Evolutionary conservation across 2,888 invertebrate species (phyloP), one percentile per base, ranked within the genome.

Genomic region (Pheosia gnoma): DNA sequence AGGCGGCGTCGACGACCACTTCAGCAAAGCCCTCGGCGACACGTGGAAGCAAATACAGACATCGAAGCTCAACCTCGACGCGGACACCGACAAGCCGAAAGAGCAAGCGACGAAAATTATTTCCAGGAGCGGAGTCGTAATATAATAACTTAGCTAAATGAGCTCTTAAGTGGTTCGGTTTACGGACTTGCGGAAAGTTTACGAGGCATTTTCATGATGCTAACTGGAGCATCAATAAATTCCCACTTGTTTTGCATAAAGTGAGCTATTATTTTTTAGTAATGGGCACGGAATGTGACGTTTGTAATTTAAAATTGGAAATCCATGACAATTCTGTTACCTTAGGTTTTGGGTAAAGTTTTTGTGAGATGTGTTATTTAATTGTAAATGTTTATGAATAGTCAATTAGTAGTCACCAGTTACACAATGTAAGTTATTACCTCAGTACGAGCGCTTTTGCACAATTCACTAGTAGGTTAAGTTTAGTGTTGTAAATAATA

Each of bases 21-120:
- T 98, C 92, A 98, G 97, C 75, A 98, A 98, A 94, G 98, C 98
- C 0, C 91, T 98, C 57, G 96, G 96, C 25, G 97, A 97, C 72
- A 97, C 97, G 10, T 98, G 98, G 98, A 94, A 95, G 76, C 95
- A 96, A 84, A 91, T 96, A 69, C 96, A 96, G 75, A 94, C 95
- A 63, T 94, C 95, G 58, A 95, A 94, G 78, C 82, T 87, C 39
- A 79, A 82, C 61, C 65, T 84, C 61, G 79, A 85, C 54, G 74
- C 84, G 39, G 87, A 88, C 49, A 79, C 71, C 49, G 84, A 84
- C 13, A 89, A 91, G 71, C 70, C 85, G 61, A 92, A 92, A 80
- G 89, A 91, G 71, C 87, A 88, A 76, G 83, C 87, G 57, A 83
- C 86, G 68, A 93, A 93, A 85, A 92, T 93, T 67, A 91, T 92